Evolutionary conservation across 2,113 vertebrate genomes (phyloP), one percentile per base, ranked within the genome.

Genomic region (Pseudorhombus dupliciocellatus): DNA sequence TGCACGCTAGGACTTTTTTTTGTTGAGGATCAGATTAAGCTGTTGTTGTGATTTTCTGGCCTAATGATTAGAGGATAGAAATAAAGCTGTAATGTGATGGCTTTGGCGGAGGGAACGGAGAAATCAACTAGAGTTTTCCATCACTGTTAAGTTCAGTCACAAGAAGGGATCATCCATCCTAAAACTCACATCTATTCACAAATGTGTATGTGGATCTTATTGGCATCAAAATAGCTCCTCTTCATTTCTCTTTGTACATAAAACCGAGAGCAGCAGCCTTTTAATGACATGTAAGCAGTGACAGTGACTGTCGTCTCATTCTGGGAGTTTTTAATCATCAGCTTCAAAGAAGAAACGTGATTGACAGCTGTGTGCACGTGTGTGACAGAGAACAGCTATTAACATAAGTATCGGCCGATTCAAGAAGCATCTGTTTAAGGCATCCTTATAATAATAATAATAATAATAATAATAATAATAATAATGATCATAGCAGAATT

Each of bases 1-100:
- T 75, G 84, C 0, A 2, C 67, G 56, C 26, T 31, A 42, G 37
- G 53, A 34, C 14, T 52, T 37, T 65, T 37, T 65, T 74, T 65
- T 42, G 4, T 10, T 4, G 28, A 72, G 37, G 66, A 73, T 57
- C 70, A 53, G 37, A 58, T 51, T 66, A 75, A 80, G 75, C 73
- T 82, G 80, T 73, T 78, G 65, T 68, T 34, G 50, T 9, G 21
- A 75, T 88, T 73, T 88, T 79, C 37, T 7, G 26, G 50, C 77
- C 30, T 63, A 69, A 56, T 79, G 66, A 84, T 16, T 56, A 58
- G 48, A 48, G 54, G 73, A 74, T 75, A 62, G 44, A 83, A 73
- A 79, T 81, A 84, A 84, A 79, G 85, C 77, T 73, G 53, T 78
- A 31, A 82, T 77, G 64, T 62, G 63, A 71, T n/a, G 15, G 42